Evolutionary conservation across 2,113 vertebrate species (phyloP).

Genomic region (Eulemur rufifrons): DNA sequence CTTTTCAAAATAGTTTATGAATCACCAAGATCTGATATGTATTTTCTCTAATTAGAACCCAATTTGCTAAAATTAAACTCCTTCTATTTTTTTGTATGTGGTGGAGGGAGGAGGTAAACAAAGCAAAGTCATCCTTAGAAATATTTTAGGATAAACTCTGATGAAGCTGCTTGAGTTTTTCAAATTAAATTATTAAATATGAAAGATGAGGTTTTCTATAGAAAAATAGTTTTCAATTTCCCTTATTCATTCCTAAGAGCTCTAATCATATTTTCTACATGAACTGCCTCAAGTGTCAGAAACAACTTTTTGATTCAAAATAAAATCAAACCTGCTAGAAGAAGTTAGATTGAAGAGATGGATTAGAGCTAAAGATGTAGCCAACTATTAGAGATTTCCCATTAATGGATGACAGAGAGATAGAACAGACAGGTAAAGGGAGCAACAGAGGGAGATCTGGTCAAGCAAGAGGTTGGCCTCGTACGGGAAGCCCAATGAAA

Average conservation of each 20-base stretch:
- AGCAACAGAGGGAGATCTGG: neutral
- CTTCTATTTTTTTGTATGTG: neutral
- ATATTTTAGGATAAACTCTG: constrained; percentile 6
- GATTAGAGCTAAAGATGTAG: neutral
- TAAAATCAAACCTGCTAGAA: neutral
- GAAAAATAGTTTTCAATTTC: constrained; percentile 29
- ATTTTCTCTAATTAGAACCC: neutral
- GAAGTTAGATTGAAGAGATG: neutral
- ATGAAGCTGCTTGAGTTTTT: constrained; percentile 26
- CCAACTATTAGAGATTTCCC: neutral
- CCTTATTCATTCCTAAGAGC: neutral
- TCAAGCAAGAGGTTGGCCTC: neutral
- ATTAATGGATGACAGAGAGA: neutral
- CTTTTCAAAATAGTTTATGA: neutral
- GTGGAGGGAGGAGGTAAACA: neutral
- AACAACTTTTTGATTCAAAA: constrained; percentile 34
- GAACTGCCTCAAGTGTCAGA: constrained; percentile 5
- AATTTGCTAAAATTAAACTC: constrained; percentile 1
- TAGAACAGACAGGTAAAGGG: neutral
- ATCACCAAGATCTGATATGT: neutral
- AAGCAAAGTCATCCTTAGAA: constrained; percentile 9
- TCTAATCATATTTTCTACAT: constrained; percentile 41
- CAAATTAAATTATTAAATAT: constrained; percentile 34
- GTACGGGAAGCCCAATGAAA: neutral
- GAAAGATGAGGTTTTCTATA: neutral